Base-by-base conservation (phyloP, 2,888 invertebrate species). In the Diaperis boleti region DNA sequence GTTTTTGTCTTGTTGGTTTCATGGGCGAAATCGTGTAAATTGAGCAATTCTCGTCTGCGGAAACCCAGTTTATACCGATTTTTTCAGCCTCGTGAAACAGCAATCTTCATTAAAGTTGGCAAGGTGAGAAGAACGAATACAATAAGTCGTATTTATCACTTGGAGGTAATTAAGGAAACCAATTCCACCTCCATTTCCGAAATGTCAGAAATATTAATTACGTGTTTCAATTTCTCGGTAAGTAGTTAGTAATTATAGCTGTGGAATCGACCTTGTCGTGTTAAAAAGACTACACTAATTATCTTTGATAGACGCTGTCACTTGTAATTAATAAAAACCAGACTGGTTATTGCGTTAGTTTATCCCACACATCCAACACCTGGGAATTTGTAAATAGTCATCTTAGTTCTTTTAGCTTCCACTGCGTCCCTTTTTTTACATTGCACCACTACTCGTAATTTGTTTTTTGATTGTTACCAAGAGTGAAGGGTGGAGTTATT, bases 241-340 rank as follows among this genome's bases (percentile, higher is more conserved):
- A 54, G 37, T 47, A 52, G 55, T 56, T 56, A 15, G 33, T 56
- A 56, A 56, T 56, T 56, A 56, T 56, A 31, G 55, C 33, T 37
- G 44, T 37, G 47, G 50, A 41, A 59, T 49, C 52, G 64, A 64
- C 69, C 69, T 67, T 67, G 69, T 62, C 63, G 50, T 66, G 66
- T 69, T 67, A 65, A 66, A 52, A 63, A 69, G 62, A 66, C 60
- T 67, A 63, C 65, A 63, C 65, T 69, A 67, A 69, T 68, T 69
- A 67, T 67, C 62, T 68, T 65, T 68, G 68, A 69, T 69, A 65
- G 66, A 64, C 62, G 65, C 67, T 67, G 69, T 69, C 69, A 68
- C 62, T 66, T 55, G 57, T 63, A 69, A 69, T 69, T 69, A 69
- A 65, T 64, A 62, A 64, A 62, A 67, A 67, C 67, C 64, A 68